Base-by-base conservation (phyloP, 1,140 invertebrate genomes). In the Pygmarrhopalites habei region DNA sequence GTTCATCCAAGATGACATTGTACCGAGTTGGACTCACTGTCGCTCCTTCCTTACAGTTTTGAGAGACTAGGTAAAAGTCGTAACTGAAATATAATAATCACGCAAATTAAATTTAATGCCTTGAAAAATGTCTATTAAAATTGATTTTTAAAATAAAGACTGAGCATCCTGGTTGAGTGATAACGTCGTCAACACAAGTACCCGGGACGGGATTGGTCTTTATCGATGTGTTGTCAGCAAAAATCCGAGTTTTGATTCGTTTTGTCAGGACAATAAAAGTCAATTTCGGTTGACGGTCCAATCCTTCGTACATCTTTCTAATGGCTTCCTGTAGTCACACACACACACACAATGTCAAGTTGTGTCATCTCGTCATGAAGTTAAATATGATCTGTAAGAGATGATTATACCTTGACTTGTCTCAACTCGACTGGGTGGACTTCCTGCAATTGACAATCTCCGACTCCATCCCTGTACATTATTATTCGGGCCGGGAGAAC, bases 11-110 rank as follows among this genome's bases (percentile, higher is more conserved):
- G 1, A 92, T 79, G 0, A 92, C 81, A 67, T 87, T 89, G 72
- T 90, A 93, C 29, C 82, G 81, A 0, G 88, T 90, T 0, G 90
- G 90, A 1, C 83, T 78, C 0, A 93, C 89, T 0, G 90, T 90
- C 0, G 88, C 88, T 67, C 90, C 85, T 1, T 76, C 74, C 0
- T 89, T 86, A 49, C 79, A n/a, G n/a, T n/a, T 80, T 72, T 93
- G 90, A 0, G 84, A 83, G 0, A 93, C 83, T 2, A 93, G 72
- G 71, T 82, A 92, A 73, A 90, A 93, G 69, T 93, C 90, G 59
- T 69, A 81, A 79, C 77, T 69, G n/a, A 56, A 39, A 26, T 19
- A 60, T 29, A 49, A 49, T 10, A 72, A 52, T 73, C 69, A 65
- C 63, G 44, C 15, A 26, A 39, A 39, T 39, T 39, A 17, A 7